Conservation (phyloP, 2,888 invertebrate genomes). For the Cryptocephalus primarius region DNA sequence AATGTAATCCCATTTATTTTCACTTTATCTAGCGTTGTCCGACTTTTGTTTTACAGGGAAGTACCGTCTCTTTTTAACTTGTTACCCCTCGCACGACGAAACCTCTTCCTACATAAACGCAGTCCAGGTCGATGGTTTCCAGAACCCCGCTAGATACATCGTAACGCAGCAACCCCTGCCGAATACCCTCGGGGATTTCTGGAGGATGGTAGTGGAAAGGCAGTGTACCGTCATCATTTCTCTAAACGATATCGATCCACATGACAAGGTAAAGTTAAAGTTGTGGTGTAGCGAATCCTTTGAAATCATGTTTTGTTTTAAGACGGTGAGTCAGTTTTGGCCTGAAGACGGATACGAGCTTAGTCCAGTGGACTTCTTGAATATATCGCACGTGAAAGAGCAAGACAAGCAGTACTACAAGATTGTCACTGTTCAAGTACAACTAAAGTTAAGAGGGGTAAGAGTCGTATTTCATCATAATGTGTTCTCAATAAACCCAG, state of each 20-base stretch:
- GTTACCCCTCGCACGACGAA: constrained; percentile 29
- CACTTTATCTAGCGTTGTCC: too few relatives aligned
- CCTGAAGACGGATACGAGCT: constrained; percentile 6
- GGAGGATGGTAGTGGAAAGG: constrained; percentile 36
- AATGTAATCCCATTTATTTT: too few relatives aligned
- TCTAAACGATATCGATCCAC: constrained; percentile 31
- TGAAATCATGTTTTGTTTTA: background rate
- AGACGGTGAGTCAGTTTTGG: constrained; percentile 12
- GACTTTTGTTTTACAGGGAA: constrained; percentile 2
- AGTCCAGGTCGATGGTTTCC: constrained; percentile 33
- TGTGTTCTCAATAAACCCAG: too few relatives aligned
- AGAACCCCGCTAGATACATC: constrained; percentile 31
- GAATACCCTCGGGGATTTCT: constrained; percentile 38
- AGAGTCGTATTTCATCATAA: background rate
- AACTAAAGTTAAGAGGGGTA: constrained; percentile 3
- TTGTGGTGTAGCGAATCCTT: too few relatives aligned
- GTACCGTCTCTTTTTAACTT: constrained; percentile 30
- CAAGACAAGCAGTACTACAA: constrained; percentile 6
- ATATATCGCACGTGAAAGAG: constrained; percentile 5
- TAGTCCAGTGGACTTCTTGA: constrained; percentile 10
- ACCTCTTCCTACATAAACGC: constrained; percentile 39
- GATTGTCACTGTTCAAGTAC: constrained; percentile 7
- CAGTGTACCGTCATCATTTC: constrained; percentile 33
- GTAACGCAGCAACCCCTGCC: constrained; percentile 38
- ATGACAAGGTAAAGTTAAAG: constrained; percentile 26